Evolutionary conservation across 2,888 invertebrate species (phyloP).

Genomic region (Bellardia bayeri): DNA sequence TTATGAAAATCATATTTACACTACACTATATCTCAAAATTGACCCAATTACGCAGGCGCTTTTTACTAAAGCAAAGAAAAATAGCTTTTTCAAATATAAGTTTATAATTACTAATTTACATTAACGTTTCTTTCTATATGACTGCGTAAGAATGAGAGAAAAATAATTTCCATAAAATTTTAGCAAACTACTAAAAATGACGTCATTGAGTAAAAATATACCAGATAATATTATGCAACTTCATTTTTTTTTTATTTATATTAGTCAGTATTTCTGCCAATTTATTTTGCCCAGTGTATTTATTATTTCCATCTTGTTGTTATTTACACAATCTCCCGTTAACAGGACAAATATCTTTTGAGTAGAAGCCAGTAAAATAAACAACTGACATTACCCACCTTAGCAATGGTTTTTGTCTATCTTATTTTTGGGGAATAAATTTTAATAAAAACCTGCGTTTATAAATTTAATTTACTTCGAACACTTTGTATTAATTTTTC

Average conservation of each 20-base stretch:
- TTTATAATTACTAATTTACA: neutral
- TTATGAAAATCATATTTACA: conserved; percentile 2
- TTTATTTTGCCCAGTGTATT: conserved; percentile 36
- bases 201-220: conserved; percentile 41
- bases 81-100: neutral
- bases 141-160: neutral
- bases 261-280: neutral
- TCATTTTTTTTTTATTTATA: neutral
- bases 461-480: neutral
- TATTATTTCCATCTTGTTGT: neutral
- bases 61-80: neutral
- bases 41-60: conserved; percentile 56
- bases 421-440: neutral
- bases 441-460: conserved; percentile 14
- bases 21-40: neutral
- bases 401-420: neutral
- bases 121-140: neutral
- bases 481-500: neutral
- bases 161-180: conserved; percentile 7
- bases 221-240: conserved; percentile 47
- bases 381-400: neutral
- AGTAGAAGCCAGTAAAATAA: neutral
- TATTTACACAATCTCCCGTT: conserved; percentile 19
- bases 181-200: conserved; percentile 36
- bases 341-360: conserved; percentile 9